phyloP scores from a whole-genome alignment of 2,797 vertebrate species.

The Astyanax mexicanus region DNA sequence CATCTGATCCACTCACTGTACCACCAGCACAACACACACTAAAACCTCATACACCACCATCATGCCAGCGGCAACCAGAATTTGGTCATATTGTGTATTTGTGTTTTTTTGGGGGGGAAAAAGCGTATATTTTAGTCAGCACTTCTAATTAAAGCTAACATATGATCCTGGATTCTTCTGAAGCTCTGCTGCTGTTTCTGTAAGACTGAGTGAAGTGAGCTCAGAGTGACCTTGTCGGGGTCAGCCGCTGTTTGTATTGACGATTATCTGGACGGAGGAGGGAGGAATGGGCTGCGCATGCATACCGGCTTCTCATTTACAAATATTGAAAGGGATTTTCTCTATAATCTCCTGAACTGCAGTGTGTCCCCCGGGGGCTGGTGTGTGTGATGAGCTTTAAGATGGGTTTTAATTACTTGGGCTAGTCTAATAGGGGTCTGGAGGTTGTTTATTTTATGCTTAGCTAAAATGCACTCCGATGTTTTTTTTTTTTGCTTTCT shows the following conservation, averaged over 20 bases:
- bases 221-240: neutral
- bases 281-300: neutral
- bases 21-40: too few species aligned
- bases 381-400: slow-evolving; percentile 22
- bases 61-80: too few species aligned
- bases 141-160: too few species aligned
- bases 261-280: neutral
- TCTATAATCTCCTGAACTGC: slow-evolving; percentile 30
- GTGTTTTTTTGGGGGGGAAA: too few species aligned
- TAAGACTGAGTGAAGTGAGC: neutral
- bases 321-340: slow-evolving; percentile 39
- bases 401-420: slow-evolving; percentile 29
- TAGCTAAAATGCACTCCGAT: neutral
- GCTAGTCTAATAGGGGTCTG: slow-evolving; percentile 4
- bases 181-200: too few species aligned
- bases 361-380: slow-evolving; percentile 9
- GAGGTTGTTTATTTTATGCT: slow-evolving; percentile 13
- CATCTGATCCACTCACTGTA: too few species aligned
- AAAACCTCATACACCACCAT: too few species aligned
- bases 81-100: too few species aligned
- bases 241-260: neutral
- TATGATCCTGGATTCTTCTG: too few species aligned
- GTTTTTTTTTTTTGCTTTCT: too few species aligned
- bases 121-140: too few species aligned
- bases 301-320: slow-evolving; percentile 34